These are phyloP conservation scores for Lophura nycthemera DNA, from an alignment of 2,113 vertebrate species.

Conservation along the genomic window DNA sequence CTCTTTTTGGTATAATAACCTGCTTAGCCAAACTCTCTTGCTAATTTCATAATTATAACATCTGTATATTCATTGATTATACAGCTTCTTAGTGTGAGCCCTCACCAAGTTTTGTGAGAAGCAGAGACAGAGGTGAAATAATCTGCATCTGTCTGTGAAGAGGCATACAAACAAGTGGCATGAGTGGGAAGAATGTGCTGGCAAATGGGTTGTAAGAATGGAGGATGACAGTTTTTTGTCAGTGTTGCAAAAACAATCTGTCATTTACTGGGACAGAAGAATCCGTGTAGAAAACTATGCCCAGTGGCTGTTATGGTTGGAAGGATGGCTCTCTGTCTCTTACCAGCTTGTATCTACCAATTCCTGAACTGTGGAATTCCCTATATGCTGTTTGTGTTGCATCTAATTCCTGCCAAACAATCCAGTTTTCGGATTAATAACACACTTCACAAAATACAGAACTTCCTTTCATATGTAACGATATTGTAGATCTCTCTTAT, in stretches of 20 bases:
- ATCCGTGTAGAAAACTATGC: background rate
- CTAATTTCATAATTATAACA: too few relatives aligned
- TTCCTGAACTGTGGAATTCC: background rate
- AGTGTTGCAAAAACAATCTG: background rate
- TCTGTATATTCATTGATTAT: too few relatives aligned
- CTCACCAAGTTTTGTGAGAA: background rate
- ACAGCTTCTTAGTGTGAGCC: background rate
- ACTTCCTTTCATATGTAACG: background rate
- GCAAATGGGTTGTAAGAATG: background rate
- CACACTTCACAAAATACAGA: background rate
- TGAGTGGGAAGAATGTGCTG: background rate
- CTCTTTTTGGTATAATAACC: too few relatives aligned
- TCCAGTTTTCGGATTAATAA: background rate
- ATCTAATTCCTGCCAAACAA: background rate
- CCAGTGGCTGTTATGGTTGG: background rate
- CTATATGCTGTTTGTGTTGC: background rate
- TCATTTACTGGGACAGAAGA: background rate
- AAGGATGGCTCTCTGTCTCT: background rate
- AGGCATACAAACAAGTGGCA: accelerated
- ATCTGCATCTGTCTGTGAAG: background rate
- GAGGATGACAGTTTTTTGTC: background rate
- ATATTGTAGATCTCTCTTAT: background rate
- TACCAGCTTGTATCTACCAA: background rate
- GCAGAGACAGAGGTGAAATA: background rate
- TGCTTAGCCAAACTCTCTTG: too few relatives aligned